Conservation (phyloP, 2,888 invertebrate species). For the Parnassius apollo region DNA sequence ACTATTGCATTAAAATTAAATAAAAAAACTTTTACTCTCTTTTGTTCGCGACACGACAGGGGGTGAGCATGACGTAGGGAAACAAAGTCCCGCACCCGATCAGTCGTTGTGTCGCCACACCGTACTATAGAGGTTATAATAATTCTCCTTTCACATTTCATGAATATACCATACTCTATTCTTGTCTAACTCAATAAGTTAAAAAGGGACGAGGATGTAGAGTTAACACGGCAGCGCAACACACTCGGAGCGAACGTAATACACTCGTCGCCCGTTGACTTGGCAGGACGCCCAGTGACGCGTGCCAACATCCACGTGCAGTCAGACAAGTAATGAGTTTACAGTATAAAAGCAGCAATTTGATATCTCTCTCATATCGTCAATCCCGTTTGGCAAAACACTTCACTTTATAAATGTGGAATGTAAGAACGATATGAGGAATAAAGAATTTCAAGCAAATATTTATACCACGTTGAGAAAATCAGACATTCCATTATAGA, state of each 20-base stretch:
- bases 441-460: not conserved
- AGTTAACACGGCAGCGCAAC: conserved; percentile 35
- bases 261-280: conserved; percentile 49
- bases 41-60: conserved; percentile 32
- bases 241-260: conserved; percentile 21
- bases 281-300: conserved; percentile 55
- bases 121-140: conserved; percentile 32
- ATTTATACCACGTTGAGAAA: too few relatives aligned
- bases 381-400: conserved; percentile 22
- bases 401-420: conserved; percentile 14
- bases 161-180: conserved; percentile 33
- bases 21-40: conserved; percentile 47
- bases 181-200: conserved; percentile 31
- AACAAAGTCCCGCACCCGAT: conserved; percentile 35
- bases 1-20: conserved; percentile 26
- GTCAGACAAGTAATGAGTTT: conserved; percentile 51
- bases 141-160: conserved; percentile 31
- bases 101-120: conserved; percentile 41
- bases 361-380: conserved; percentile 31
- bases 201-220: conserved; percentile 35
- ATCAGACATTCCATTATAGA: too few relatives aligned
- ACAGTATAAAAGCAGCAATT: conserved; percentile 45
- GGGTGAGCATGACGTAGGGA: conserved; percentile 34
- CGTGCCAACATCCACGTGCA: conserved; percentile 53
- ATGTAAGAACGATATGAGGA: not conserved